Percentiles rank a stretch among this genome's conserved stretches.
phyloP scores from a whole-genome alignment of 2,113 vertebrate species.

The Zosterops pallidus region DNA sequence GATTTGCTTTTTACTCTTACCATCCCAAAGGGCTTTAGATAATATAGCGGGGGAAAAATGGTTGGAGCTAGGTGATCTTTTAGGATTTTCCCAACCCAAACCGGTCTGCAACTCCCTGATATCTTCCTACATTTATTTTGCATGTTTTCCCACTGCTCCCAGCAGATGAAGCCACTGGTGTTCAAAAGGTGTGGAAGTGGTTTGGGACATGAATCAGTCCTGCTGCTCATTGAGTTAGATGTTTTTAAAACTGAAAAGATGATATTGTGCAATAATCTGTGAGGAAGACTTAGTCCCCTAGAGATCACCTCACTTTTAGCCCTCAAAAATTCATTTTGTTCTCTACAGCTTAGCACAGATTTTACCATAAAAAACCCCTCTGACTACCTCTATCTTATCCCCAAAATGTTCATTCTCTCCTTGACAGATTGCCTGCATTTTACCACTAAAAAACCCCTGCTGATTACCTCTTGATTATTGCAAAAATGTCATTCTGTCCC shows the following conservation, averaged over 20 bases:
- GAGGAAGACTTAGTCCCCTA: background rate
- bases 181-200: background rate
- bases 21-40: background rate
- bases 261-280: background rate
- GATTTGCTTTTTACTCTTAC: background rate
- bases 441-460: accelerated
- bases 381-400: background rate
- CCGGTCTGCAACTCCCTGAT: background rate
- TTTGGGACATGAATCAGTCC: background rate
- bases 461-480: background rate
- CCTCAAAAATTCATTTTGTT: background rate
- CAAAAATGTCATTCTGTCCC: background rate
- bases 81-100: background rate
- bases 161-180: background rate
- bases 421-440: background rate
- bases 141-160: background rate
- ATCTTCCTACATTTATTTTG: background rate
- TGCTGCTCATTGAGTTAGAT: background rate
- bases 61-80: background rate
- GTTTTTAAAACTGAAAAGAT: background rate
- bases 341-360: background rate
- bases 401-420: background rate
- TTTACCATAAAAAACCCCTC: background rate
- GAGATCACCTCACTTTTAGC: background rate
- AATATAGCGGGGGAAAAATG: accelerated